Percentiles rank a stretch among this genome's conserved stretches.
phyloP scores from a whole-genome alignment of 2,888 invertebrate genomes.

The Opisthograptis luteolata region DNA sequence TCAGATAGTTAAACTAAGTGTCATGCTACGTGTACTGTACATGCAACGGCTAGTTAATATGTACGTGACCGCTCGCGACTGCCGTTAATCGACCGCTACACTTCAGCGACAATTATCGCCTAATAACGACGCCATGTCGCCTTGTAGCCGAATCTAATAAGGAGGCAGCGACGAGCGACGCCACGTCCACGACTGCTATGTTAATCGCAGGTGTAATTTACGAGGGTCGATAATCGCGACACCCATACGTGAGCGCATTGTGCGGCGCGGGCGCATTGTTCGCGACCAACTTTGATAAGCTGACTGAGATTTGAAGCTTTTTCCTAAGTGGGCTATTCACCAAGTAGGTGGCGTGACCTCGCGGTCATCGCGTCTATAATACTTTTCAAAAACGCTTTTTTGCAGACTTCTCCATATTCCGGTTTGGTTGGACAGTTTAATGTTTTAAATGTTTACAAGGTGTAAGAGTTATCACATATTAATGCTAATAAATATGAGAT shows the following conservation, averaged over 20 bases:
- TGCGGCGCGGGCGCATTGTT: conserved; percentile 54
- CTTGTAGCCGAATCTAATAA: conserved; percentile 76
- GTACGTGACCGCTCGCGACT: conserved; percentile 54
- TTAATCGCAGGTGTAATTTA: conserved; percentile 78
- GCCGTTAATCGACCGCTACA: conserved; percentile 82
- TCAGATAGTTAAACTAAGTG: conserved; percentile 38
- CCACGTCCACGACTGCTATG: conserved; percentile 75
- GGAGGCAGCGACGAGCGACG: conserved; percentile 60
- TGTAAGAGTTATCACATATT: conserved; percentile 21
- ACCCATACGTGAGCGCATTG: conserved; percentile 79
- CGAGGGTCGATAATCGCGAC: conserved; percentile 80
- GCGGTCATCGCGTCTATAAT: conserved; percentile 58
- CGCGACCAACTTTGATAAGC: conserved; percentile 34
- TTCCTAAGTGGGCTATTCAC: too few relatives aligned
- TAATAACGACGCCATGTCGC: conserved; percentile 73
- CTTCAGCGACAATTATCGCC: conserved; percentile 76
- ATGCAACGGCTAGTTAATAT: conserved; percentile 61
- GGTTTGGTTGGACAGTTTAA: conserved; percentile 40
- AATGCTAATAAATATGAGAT: neutral
- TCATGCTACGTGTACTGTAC: conserved; percentile 45
- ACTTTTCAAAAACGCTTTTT: conserved; percentile 52
- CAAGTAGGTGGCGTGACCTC: conserved; percentile 54
- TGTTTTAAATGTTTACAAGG: conserved; percentile 32
- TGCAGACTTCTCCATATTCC: conserved; percentile 46
- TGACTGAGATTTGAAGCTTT: too few relatives aligned